Evolutionary conservation across 2,797 vertebrate genomes (phyloP).

Genomic region (Stomatorhinus walkeri): DNA sequence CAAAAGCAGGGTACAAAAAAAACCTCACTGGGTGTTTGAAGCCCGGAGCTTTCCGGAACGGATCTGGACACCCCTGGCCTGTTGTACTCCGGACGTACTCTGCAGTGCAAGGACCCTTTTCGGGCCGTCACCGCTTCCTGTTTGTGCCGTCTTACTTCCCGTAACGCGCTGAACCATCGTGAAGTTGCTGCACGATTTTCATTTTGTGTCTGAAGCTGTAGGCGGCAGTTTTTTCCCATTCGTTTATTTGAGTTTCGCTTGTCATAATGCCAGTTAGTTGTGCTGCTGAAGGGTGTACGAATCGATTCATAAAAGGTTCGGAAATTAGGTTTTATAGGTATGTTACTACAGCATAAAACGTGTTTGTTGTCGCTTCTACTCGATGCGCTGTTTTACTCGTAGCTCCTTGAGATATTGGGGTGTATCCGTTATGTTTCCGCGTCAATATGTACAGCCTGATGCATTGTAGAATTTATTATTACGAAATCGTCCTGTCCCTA

Average conservation of each 20-base stretch:
- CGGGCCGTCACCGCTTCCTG: background rate
- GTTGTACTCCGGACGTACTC: background rate
- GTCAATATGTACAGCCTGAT: background rate
- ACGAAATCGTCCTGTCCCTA: background rate
- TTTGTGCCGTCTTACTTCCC: background rate
- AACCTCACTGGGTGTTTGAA: background rate
- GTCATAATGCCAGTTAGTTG: conserved; percentile 64
- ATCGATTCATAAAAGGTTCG: conserved; percentile 68
- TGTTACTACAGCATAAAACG: background rate
- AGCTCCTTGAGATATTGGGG: background rate
- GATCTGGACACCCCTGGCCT: background rate
- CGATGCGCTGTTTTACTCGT: background rate
- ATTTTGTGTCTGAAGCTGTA: conserved; percentile 20
- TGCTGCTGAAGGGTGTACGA: conserved; percentile 62
- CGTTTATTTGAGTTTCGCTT: background rate
- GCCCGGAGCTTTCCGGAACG: background rate
- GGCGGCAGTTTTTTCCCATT: background rate
- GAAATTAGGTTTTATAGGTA: conserved; percentile 71
- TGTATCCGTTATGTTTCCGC: background rate
- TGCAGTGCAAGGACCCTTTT: background rate
- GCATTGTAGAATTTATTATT: background rate
- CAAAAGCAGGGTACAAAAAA: background rate
- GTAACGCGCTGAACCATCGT: background rate
- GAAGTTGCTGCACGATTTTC: background rate
- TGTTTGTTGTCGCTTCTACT: background rate